A percentile compares a stretch with the other conserved stretches of the same genome.
Conservation (phyloP, 1,140 invertebrate species). For the Sitobion miscanthi region DNA sequence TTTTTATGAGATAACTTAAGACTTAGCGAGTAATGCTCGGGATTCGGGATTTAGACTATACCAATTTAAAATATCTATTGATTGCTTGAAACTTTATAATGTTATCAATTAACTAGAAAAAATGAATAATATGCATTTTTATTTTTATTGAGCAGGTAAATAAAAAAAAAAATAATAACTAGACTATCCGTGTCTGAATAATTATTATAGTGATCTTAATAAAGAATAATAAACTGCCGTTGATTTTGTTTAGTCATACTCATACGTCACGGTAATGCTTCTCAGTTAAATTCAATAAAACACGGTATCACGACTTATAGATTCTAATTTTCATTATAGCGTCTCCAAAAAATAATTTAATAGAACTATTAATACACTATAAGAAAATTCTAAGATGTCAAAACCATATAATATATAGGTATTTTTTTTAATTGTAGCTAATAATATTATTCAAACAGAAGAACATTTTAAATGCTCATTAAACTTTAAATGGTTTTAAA, state of each 20-base stretch:
- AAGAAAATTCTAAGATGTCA: neutral
- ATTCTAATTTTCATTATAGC: neutral
- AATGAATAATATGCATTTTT: neutral
- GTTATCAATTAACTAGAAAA: neutral
- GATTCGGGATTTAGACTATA: neutral
- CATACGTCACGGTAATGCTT: constrained; percentile 25
- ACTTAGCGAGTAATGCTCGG: neutral
- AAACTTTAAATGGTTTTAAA: neutral
- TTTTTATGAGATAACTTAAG: neutral
- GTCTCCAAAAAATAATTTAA: neutral
- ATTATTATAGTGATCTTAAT: neutral
- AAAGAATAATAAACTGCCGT: constrained; percentile 13
- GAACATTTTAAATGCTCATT: neutral
- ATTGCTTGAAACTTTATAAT: neutral
- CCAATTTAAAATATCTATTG: neutral
- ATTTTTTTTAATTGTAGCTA: neutral
- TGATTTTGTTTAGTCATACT: constrained; percentile 43
- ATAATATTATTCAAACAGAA: neutral
- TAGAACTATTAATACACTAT: neutral
- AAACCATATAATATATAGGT: neutral
- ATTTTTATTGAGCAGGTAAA: neutral
- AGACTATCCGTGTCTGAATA: neutral
- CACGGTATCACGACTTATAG: neutral
- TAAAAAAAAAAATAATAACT: neutral
- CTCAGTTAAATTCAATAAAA: constrained; percentile 29